phyloP scores from a whole-genome alignment of 2,113 vertebrate genomes.

The Turnix velox region DNA sequence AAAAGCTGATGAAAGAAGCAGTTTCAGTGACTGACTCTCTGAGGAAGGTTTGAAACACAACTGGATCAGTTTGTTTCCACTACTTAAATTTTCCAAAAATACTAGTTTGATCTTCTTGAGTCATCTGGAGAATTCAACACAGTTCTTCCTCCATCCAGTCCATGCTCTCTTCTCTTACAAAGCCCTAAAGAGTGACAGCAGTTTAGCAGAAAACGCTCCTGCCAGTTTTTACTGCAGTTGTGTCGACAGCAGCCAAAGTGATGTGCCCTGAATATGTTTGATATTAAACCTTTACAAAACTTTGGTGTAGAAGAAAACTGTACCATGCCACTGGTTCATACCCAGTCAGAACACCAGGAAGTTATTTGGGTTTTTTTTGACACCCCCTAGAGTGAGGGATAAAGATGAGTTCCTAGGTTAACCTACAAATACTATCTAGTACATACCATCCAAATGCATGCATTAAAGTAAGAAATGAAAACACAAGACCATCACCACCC shows the following conservation, averaged over 20 bases:
- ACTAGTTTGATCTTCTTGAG: neutral
- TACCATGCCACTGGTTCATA: rapidly evolving
- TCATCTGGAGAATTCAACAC: neutral
- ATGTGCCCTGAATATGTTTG: neutral
- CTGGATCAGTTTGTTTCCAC: neutral
- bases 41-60: neutral
- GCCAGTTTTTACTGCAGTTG: neutral
- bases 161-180: neutral
- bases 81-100: neutral
- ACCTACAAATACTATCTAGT: neutral
- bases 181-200: neutral
- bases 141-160: neutral
- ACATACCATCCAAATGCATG: neutral
- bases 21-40: neutral
- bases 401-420: neutral
- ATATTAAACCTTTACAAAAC: neutral
- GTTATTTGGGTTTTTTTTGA: neutral
- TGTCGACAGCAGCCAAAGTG: neutral
- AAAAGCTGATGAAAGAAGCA: neutral
- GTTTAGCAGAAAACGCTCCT: neutral
- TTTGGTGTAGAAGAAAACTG: neutral
- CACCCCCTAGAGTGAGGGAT: neutral
- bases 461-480: too few species aligned
- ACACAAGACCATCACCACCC: too few species aligned
- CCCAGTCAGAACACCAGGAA: neutral